Percentiles rank a stretch among this genome's conserved stretches.
These are phyloP conservation scores for Serinus canaria DNA, from an alignment of 2,113 vertebrate species.

Conservation along the genomic window DNA sequence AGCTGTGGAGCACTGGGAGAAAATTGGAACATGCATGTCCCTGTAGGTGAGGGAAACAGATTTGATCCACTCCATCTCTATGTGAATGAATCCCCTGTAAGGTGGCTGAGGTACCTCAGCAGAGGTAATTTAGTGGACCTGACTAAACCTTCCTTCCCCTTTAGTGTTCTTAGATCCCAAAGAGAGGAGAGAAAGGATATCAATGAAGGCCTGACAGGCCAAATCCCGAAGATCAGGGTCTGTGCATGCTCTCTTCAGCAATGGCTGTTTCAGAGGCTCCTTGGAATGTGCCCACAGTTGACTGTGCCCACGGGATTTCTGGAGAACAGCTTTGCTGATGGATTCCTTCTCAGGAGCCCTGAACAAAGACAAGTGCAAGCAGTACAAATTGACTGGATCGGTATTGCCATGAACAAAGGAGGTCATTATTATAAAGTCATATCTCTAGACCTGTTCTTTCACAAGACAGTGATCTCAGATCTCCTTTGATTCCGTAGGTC, in stretches of 20 bases:
- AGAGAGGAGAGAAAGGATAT: slow-evolving; percentile 85
- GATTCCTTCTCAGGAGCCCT: slow-evolving; percentile 86
- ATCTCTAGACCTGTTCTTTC: background rate
- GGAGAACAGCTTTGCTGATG: slow-evolving; percentile 81
- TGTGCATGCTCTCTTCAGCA: slow-evolving; percentile 80
- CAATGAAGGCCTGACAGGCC: slow-evolving; percentile 88
- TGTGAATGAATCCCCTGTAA: background rate
- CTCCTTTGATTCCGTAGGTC: background rate
- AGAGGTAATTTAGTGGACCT: background rate
- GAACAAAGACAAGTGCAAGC: background rate
- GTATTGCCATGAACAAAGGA: background rate
- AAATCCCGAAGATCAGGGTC: slow-evolving; percentile 79
- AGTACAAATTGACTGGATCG: background rate
- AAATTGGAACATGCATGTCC: background rate
- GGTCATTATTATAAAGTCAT: background rate
- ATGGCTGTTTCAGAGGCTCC: slow-evolving; percentile 88
- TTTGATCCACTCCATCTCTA: background rate
- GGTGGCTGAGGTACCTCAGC: background rate
- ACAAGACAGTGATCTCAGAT: background rate
- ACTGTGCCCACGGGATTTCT: slow-evolving; percentile 76
- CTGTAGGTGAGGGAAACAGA: background rate
- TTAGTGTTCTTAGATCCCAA: background rate
- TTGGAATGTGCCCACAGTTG: slow-evolving; percentile 85
- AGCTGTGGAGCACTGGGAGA: background rate
- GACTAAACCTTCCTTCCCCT: background rate